phyloP scores from a whole-genome alignment of 2,113 vertebrate genomes.

The Oryctolagus cuniculus region DNA sequence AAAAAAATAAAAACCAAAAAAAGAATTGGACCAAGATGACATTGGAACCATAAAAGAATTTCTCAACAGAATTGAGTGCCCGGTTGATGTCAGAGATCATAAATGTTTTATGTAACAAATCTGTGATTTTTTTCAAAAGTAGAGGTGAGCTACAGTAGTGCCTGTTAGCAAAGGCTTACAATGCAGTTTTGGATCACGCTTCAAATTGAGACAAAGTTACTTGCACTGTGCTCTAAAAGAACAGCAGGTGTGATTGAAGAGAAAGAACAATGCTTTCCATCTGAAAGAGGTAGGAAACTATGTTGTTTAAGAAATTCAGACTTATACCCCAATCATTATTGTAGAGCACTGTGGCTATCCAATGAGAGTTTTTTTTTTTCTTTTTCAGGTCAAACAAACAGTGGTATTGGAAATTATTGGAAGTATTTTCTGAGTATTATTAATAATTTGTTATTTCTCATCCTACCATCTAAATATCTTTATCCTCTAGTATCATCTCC shows the following conservation, averaged over 20 bases:
- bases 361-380: neutral
- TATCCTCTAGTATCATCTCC: neutral
- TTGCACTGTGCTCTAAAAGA: neutral
- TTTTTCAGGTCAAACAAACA: neutral
- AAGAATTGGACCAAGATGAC: conserved; percentile 6
- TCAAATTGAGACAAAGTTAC: conserved; percentile 49
- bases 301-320: neutral
- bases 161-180: conserved; percentile 12
- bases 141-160: neutral
- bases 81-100: conserved; percentile 48
- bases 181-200: neutral
- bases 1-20: too few relatives aligned
- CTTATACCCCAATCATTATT: neutral
- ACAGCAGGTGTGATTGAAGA: neutral
- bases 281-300: neutral
- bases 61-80: neutral
- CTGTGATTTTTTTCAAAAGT: conserved; percentile 61
- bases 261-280: neutral
- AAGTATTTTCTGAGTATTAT: conserved; percentile 26
- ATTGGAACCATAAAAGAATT: neutral
- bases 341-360: neutral
- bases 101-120: conserved; percentile 52
- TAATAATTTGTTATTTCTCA: neutral
- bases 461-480: neutral
- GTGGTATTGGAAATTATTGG: conserved; percentile 11